Conservation (phyloP, 2,888 invertebrate genomes). For the Sphinx pinastri region DNA sequence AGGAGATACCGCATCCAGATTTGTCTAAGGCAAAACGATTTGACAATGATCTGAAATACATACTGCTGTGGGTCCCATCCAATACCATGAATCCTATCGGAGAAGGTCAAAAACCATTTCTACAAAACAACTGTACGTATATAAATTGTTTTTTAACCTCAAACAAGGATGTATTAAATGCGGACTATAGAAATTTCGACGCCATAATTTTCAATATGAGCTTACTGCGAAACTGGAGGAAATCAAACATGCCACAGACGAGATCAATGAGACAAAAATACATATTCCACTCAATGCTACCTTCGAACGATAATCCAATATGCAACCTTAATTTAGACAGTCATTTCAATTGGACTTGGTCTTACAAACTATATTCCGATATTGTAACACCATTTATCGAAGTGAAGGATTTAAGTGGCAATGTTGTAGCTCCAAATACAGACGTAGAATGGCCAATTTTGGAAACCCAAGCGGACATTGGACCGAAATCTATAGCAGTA, state of each 20-base stretch:
- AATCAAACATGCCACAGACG: constrained; percentile 45
- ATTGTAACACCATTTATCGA: constrained; percentile 67
- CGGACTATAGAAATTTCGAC: constrained; percentile 59
- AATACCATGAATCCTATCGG: constrained; percentile 37
- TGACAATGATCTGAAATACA: constrained; percentile 55
- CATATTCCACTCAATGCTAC: constrained; percentile 60
- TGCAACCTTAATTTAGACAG: constrained; percentile 58
- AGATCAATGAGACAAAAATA: constrained; percentile 65
- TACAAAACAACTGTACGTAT: constrained; percentile 54
- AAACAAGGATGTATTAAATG: constrained; percentile 50
- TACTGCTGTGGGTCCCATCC: constrained; percentile 59
- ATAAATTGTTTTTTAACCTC: constrained; percentile 66
- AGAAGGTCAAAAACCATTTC: constrained; percentile 55
- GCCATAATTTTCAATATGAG: constrained; percentile 64
- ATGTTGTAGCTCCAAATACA: constrained; percentile 55
- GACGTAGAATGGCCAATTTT: constrained; percentile 49
- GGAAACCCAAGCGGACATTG: constrained; percentile 23
- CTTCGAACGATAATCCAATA: constrained; percentile 56
- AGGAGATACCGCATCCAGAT: constrained; percentile 31
- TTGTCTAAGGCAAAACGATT: constrained; percentile 30
- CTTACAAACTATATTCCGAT: constrained; percentile 70
- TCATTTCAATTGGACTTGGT: constrained; percentile 78
- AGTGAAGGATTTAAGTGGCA: constrained; percentile 55
- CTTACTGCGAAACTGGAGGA: constrained; percentile 44
- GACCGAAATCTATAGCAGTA: constrained; percentile 47